Evolutionary conservation across 2,113 vertebrate species (phyloP).

Genomic region (Psephotus haematonotus): DNA sequence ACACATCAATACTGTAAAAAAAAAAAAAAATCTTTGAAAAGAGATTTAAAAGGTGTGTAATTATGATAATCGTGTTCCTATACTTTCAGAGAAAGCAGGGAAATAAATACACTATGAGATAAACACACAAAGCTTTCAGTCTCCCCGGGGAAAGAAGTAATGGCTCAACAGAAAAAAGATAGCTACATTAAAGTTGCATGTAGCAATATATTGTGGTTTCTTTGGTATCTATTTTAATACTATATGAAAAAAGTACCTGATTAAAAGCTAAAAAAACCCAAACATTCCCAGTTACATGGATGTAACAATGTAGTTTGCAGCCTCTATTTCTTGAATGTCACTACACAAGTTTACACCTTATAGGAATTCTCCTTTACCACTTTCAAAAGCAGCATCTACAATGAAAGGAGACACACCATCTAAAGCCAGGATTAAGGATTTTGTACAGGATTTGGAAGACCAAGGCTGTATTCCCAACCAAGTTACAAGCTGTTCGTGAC

Average conservation of each 20-base stretch:
- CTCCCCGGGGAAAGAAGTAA: neutral
- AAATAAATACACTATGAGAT: slow-evolving; percentile 16
- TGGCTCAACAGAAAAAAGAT: neutral
- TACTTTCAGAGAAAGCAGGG: neutral
- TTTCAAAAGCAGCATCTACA: neutral
- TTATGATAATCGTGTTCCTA: neutral
- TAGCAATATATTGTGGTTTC: neutral
- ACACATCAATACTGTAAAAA: neutral
- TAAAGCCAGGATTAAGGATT: neutral
- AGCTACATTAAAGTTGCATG: neutral
- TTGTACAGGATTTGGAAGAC: neutral
- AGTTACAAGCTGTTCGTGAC: neutral
- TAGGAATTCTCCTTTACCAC: neutral
- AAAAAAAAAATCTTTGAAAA: neutral
- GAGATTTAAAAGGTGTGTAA: neutral
- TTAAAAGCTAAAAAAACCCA: neutral
- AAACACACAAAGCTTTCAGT: neutral
- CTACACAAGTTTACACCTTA: neutral
- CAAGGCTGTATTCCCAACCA: neutral
- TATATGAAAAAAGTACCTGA: neutral
- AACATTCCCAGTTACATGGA: neutral
- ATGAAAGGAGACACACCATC: neutral
- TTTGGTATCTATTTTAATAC: neutral
- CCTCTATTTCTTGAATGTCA: neutral
- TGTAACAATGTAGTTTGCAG: neutral